Percentiles rank a stretch among this genome's conserved stretches.
Evolutionary conservation across 2,797 vertebrate species (phyloP).

Genomic region (Pempheris klunzingeri): DNA sequence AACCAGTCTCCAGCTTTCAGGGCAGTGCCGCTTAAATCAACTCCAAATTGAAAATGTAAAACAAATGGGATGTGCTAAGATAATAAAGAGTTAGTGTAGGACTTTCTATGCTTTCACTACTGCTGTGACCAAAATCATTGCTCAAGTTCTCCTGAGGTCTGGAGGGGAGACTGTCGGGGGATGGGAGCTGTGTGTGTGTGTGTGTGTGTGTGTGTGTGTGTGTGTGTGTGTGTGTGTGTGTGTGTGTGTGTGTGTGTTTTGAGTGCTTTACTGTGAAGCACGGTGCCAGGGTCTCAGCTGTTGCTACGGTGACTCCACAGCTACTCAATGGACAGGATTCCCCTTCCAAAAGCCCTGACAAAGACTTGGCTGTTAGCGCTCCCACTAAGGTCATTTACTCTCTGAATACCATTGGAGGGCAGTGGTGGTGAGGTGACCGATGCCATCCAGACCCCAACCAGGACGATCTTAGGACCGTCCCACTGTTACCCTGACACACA

Average conservation of each 20-base stretch:
- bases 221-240: constrained; percentile 6
- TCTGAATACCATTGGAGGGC: constrained; percentile 40
- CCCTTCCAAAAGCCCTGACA: constrained; percentile 56
- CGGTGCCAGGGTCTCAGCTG: constrained; percentile 68
- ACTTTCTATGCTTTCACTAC: constrained; percentile 2
- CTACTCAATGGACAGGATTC: constrained; percentile 69
- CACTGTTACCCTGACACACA: constrained; percentile 51
- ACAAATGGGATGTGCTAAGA: neutral
- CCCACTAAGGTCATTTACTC: constrained; percentile 55
- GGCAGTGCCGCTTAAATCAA: neutral
- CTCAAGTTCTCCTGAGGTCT: constrained; percentile 37
- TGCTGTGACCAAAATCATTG: constrained; percentile 23
- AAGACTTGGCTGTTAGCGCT: constrained; percentile 36
- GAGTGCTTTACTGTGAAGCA: constrained; percentile 61
- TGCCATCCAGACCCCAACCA: constrained; percentile 37
- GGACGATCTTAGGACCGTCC: constrained; percentile 23
- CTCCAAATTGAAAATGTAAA: neutral
- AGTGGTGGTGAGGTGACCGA: constrained; percentile 58
- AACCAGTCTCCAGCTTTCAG: constrained; percentile 9
- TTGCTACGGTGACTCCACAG: constrained; percentile 83
- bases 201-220: constrained; percentile 26
- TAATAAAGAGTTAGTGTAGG: neutral
- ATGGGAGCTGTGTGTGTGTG: no score
- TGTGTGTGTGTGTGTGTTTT: constrained; percentile 30
- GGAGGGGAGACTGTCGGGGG: constrained; percentile 50